phyloP scores from a whole-genome alignment of 1,140 invertebrate species.

The Achatina immaculata region DNA sequence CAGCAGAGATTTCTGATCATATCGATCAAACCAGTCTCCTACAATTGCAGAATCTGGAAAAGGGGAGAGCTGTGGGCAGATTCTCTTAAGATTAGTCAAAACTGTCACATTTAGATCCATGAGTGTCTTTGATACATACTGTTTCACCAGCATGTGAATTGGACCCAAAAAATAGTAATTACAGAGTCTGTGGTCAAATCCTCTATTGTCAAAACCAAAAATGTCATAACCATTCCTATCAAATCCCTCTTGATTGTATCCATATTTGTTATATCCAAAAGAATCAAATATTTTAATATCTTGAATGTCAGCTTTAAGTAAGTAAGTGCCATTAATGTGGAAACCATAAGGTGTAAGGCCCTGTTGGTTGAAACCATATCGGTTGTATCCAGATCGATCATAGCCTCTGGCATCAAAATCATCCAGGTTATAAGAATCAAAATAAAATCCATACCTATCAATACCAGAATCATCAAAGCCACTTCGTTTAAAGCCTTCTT shows the following conservation, averaged over 20 bases:
- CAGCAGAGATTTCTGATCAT: conserved; percentile 49
- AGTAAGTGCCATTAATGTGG: conserved; percentile 49
- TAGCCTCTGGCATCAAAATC: conserved; percentile 57
- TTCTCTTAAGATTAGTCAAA: conserved; percentile 54
- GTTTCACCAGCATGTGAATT: conserved; percentile 55
- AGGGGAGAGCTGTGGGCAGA: conserved; percentile 54
- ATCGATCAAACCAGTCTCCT: conserved; percentile 58
- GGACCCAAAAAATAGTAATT: conserved; percentile 60
- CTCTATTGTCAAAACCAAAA: conserved; percentile 59
- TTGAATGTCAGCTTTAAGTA: conserved; percentile 25
- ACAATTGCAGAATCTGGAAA: conserved; percentile 54
- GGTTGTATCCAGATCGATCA: conserved; percentile 59
- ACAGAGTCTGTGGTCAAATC: conserved; percentile 53
- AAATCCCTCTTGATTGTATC: conserved; percentile 58
- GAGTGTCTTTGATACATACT: conserved; percentile 49
- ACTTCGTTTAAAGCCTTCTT: conserved; percentile 53
- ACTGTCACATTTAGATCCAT: conserved; percentile 50
- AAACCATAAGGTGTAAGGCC: conserved; percentile 55
- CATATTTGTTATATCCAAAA: conserved; percentile 60
- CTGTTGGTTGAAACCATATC: conserved; percentile 60
- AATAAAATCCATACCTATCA: conserved; percentile 57
- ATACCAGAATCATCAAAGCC: conserved; percentile 58
- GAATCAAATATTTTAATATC: conserved; percentile 49
- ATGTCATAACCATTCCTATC: conserved; percentile 60
- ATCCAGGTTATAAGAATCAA: conserved; percentile 59